Conservation (phyloP, 1,140 invertebrate genomes). For the Helicoverpa armigera region DNA sequence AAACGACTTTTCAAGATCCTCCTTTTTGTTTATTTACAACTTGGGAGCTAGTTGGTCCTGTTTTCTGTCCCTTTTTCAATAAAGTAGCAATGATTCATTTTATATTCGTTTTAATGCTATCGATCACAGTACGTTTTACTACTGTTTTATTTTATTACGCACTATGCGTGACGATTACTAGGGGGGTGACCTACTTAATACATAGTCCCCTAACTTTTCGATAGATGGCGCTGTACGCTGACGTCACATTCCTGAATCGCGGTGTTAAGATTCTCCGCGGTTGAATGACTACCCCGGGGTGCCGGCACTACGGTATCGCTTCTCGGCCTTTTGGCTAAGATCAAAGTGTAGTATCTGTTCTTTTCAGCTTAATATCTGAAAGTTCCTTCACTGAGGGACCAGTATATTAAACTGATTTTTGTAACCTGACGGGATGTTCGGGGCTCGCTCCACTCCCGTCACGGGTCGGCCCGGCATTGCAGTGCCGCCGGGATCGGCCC, state of each 20-base stretch:
- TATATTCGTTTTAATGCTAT: background rate
- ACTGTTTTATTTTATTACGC: background rate
- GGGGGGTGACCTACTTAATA: background rate
- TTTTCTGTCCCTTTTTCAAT: background rate
- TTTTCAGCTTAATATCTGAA: no score
- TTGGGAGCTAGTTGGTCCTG: no score
- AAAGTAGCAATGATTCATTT: background rate
- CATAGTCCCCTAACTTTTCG: background rate
- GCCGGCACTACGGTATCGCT: background rate
- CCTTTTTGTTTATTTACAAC: background rate
- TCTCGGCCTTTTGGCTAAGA: slow-evolving; percentile 6
- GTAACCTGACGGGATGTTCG: no score
- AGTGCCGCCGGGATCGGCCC: no score
- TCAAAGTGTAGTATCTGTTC: no score
- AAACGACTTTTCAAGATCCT: no score
- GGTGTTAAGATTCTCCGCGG: background rate
- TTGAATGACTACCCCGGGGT: background rate
- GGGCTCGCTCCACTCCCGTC: no score
- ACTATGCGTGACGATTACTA: background rate
- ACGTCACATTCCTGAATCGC: background rate
- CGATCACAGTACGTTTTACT: background rate
- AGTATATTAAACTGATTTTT: no score
- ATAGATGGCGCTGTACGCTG: background rate
- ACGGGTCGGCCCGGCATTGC: no score
- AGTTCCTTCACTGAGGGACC: no score